Conservation (phyloP, 2,113 vertebrate genomes). For the Atlantisia rogersi region DNA sequence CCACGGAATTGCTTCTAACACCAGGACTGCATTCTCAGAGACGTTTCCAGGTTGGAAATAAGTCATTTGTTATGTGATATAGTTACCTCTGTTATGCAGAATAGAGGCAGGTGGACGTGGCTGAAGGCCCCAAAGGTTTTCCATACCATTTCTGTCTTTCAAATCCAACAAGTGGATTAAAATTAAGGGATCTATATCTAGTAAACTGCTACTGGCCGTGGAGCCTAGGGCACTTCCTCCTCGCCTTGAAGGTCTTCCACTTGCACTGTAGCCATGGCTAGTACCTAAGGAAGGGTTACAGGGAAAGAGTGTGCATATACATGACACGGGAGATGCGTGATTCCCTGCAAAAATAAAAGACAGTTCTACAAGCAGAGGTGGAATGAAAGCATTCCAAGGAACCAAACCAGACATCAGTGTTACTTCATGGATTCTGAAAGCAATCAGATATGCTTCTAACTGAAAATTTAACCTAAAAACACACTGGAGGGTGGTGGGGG, state of each 20-base stretch:
- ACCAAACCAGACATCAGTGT: fast-evolving
- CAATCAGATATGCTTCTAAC: not conserved
- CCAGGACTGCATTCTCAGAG: not conserved
- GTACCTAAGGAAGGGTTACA: constrained; percentile 54
- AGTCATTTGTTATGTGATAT: fast-evolving
- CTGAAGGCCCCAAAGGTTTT: constrained; percentile 93
- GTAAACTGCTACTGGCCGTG: constrained; percentile 80
- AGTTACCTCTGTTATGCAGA: constrained; percentile 88
- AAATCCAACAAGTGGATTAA: constrained; percentile 95
- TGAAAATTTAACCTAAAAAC: not conserved
- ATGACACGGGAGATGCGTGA: not conserved
- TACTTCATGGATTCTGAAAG: not conserved
- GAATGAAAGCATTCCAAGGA: not conserved
- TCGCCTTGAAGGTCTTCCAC: constrained; percentile 71
- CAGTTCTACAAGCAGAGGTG: not conserved
- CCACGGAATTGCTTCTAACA: not conserved
- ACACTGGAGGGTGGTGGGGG: too few species aligned
- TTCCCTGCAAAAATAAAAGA: not conserved
- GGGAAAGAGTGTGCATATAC: not conserved
- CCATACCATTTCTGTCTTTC: constrained; percentile 91
- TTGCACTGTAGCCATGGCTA: constrained; percentile 73
- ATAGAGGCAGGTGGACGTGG: constrained; percentile 89
- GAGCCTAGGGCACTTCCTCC: constrained; percentile 75
- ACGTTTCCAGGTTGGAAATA: not conserved
- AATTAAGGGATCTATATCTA: constrained; percentile 95